phyloP scores from a whole-genome alignment of 1,140 invertebrate species.

The Cotesia glomerata region DNA sequence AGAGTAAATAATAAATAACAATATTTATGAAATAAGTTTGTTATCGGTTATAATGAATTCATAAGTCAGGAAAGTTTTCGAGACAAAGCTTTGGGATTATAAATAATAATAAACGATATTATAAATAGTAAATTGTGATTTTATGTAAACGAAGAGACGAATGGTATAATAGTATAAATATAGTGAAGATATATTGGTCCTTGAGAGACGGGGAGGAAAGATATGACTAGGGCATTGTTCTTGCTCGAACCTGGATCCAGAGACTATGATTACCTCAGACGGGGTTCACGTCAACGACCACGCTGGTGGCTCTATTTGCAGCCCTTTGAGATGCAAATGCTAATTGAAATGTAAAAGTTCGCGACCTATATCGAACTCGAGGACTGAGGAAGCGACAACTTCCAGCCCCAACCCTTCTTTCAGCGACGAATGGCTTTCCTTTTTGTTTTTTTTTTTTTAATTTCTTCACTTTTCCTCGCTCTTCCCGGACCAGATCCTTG shows the following conservation, averaged over 20 bases:
- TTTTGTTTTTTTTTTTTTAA: background rate
- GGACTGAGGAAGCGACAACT: background rate
- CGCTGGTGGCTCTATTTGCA: slow-evolving; percentile 30
- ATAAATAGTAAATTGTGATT: background rate
- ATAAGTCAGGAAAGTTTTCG: background rate
- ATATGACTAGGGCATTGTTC: slow-evolving; percentile 31
- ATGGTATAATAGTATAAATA: background rate
- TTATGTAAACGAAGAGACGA: slow-evolving; percentile 15
- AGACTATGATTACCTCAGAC: slow-evolving; percentile 30
- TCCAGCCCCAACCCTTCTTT: background rate
- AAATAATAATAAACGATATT: background rate
- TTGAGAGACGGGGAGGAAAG: background rate
- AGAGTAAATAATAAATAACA: no score
- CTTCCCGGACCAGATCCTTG: background rate
- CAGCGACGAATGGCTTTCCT: background rate
- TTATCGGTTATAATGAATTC: background rate
- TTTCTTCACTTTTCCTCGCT: background rate
- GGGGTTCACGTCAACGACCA: background rate
- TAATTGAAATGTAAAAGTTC: slow-evolving; percentile 44
- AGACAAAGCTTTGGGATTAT: background rate
- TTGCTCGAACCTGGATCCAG: slow-evolving; percentile 37
- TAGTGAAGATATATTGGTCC: background rate
- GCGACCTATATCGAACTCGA: slow-evolving; percentile 36
- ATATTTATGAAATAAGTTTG: no score
- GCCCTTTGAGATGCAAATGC: slow-evolving; percentile 43